Conservation (phyloP, 2,797 vertebrate species). For the Siniperca undulata region DNA sequence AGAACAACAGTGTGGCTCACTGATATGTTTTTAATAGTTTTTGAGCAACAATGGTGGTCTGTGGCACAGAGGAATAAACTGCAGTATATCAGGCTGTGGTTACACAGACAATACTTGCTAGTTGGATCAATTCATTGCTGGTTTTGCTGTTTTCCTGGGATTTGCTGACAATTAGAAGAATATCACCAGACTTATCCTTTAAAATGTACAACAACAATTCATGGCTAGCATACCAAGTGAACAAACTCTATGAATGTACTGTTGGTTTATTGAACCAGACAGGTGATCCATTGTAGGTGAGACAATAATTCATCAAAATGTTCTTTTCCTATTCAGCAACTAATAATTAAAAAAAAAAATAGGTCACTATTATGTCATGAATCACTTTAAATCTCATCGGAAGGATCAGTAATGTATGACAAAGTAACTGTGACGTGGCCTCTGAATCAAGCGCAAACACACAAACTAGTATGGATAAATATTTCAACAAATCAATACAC, state of each 20-base stretch:
- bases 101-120: neutral
- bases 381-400: neutral
- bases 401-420: conserved; percentile 3
- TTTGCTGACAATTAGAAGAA: neutral
- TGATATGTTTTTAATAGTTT: conserved; percentile 7
- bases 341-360: neutral
- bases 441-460: conserved; percentile 9
- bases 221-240: neutral
- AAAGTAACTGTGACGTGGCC: conserved; percentile 8
- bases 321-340: neutral
- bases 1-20: conserved; percentile 6
- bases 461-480: conserved; percentile 42
- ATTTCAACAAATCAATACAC: conserved; percentile 53
- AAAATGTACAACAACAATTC: neutral
- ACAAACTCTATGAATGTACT: neutral
- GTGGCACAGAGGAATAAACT: neutral
- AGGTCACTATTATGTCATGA: neutral
- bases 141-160: neutral
- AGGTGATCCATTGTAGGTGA: neutral
- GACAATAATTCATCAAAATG: neutral
- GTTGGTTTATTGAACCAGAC: neutral
- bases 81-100: neutral
- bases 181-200: neutral
- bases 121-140: neutral
- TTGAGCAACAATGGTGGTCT: neutral